Percentiles rank a stretch among this genome's conserved stretches.
These are phyloP conservation scores for Myotis planiceps DNA, from an alignment of 2,797 vertebrate genomes.

Conservation along the genomic window DNA sequence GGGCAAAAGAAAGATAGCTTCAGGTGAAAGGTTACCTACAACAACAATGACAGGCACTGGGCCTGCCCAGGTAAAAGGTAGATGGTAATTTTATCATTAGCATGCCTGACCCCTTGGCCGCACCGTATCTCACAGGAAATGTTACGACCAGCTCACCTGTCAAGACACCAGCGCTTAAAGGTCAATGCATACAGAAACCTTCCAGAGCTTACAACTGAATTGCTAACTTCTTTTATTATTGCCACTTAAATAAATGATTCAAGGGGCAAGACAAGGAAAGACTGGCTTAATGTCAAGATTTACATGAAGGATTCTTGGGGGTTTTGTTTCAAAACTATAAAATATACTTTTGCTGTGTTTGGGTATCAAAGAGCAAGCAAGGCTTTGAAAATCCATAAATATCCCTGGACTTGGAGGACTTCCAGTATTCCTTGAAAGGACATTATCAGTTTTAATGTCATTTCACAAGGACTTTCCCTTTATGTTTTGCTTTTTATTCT, in stretches of 20 bases:
- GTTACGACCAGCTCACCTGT: slow-evolving; percentile 85
- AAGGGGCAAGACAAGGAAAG: slow-evolving; percentile 80
- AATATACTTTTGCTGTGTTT: slow-evolving; percentile 18
- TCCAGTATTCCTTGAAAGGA: background rate
- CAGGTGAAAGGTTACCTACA: slow-evolving; percentile 90
- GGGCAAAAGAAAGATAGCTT: slow-evolving; percentile 82
- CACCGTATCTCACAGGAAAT: slow-evolving; percentile 86
- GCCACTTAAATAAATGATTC: slow-evolving; percentile 91
- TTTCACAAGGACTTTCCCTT: background rate
- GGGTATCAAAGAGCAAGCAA: background rate
- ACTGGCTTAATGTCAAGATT: slow-evolving; percentile 83
- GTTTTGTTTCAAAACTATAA: slow-evolving; percentile 44
- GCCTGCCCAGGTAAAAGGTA: slow-evolving; percentile 88
- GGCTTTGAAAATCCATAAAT: background rate
- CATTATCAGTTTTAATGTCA: background rate
- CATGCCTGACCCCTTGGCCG: slow-evolving; percentile 88
- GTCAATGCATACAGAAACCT: slow-evolving; percentile 88
- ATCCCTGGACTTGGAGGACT: background rate
- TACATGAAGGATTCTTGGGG: slow-evolving; percentile 70
- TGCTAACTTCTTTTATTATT: slow-evolving; percentile 90
- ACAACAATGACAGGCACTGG: slow-evolving; percentile 89
- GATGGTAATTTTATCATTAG: slow-evolving; percentile 92
- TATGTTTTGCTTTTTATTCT: background rate
- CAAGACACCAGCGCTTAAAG: slow-evolving; percentile 88
- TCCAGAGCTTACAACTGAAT: slow-evolving; percentile 85